Evolutionary conservation across 2,797 vertebrate species (phyloP).

Genomic region (Coracias cyanogaster): DNA sequence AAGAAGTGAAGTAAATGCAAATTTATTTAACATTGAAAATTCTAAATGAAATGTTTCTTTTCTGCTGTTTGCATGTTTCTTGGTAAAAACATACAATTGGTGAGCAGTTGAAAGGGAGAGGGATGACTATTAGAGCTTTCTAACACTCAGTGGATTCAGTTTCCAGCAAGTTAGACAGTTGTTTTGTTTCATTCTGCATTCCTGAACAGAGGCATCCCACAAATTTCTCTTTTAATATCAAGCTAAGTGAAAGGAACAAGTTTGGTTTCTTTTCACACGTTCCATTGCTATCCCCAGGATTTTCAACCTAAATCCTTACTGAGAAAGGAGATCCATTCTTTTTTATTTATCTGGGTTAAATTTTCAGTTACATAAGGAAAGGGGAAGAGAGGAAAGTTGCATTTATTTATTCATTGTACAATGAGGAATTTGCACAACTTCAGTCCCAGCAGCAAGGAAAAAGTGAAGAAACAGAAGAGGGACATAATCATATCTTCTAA

Average conservation of each 20-base stretch:
- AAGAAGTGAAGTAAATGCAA: constrained; percentile 7
- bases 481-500: background rate
- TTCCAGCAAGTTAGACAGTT: background rate
- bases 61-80: background rate
- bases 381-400: background rate
- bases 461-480: background rate
- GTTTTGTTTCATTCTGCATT: constrained; percentile 8
- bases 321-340: background rate
- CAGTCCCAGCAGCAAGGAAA: background rate
- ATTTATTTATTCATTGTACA: background rate
- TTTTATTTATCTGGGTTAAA: background rate
- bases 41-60: background rate
- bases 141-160: background rate
- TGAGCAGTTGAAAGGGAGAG: background rate
- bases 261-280: background rate
- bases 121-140: background rate
- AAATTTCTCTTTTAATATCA: background rate
- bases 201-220: background rate
- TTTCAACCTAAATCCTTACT: background rate
- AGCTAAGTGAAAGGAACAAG: background rate
- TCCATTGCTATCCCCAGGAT: background rate
- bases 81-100: background rate
- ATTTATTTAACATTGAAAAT: background rate
- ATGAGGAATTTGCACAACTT: background rate
- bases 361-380: background rate